These are phyloP conservation scores for Ceraclea dissimilis DNA, from an alignment of 2,888 invertebrate genomes.

Conservation along the genomic window DNA sequence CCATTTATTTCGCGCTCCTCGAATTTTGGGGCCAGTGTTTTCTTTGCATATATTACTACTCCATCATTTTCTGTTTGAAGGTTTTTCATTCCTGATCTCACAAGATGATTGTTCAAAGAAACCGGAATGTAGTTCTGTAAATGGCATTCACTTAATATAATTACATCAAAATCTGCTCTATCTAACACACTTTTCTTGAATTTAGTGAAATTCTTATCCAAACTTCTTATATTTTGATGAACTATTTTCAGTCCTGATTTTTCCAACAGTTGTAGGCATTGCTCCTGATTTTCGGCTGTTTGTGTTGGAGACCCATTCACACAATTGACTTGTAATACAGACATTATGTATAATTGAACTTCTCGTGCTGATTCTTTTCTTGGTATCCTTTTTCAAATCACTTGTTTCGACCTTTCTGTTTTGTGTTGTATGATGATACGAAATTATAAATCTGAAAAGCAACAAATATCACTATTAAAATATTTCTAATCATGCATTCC, in stretches of 20 bases:
- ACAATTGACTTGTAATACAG: too few relatives aligned
- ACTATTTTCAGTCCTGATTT: background rate
- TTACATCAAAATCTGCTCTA: background rate
- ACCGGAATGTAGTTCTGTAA: background rate
- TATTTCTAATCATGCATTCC: too few relatives aligned
- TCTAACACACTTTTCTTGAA: background rate
- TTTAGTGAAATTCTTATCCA: background rate
- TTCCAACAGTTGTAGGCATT: background rate
- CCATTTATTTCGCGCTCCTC: background rate
- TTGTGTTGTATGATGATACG: too few relatives aligned
- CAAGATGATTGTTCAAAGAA: background rate
- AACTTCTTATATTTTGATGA: background rate
- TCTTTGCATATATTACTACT: background rate
- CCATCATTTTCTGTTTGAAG: background rate
- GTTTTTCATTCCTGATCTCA: background rate
- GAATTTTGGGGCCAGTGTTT: background rate
- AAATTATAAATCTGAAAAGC: too few relatives aligned
- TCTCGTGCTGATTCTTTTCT: too few relatives aligned
- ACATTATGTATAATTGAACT: too few relatives aligned
- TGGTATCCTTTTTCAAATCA: too few relatives aligned
- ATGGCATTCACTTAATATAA: background rate
- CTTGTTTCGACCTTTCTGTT: too few relatives aligned
- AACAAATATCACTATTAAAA: too few relatives aligned
- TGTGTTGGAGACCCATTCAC: background rate
- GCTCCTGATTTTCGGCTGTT: background rate